These are phyloP conservation scores for Serilophus lunatus DNA, from an alignment of 2,113 vertebrate genomes.

Conservation along the genomic window DNA sequence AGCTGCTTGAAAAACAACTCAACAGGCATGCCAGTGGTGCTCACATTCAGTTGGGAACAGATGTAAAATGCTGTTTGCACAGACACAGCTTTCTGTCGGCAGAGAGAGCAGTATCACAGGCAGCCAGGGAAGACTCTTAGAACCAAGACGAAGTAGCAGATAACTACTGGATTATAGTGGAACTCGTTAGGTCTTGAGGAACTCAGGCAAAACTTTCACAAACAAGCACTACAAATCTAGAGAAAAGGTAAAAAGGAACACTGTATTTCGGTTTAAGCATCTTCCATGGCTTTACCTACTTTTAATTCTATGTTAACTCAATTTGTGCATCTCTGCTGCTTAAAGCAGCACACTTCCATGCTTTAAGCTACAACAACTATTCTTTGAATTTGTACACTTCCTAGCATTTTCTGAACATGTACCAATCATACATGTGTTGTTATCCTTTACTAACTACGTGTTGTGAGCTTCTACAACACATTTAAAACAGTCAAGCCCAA, in stretches of 20 bases:
- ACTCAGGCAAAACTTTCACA: background rate
- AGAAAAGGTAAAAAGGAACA: background rate
- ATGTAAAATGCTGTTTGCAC: background rate
- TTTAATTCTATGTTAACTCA: background rate
- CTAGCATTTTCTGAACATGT: background rate
- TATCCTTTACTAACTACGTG: background rate
- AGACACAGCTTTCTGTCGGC: background rate
- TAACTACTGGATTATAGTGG: background rate
- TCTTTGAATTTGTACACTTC: background rate
- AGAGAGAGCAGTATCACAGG: background rate
- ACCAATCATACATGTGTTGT: accelerated
- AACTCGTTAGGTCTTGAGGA: background rate
- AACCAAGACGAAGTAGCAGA: background rate
- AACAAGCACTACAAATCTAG: background rate
- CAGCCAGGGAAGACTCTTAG: background rate
- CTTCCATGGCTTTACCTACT: background rate
- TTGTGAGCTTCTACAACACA: background rate
- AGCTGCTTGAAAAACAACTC: background rate
- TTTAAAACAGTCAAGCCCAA: background rate
- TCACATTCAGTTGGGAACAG: background rate
- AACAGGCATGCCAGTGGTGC: accelerated
- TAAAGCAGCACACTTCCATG: background rate
- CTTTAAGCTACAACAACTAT: background rate
- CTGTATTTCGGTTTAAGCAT: background rate
- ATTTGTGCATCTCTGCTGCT: background rate